Percentiles rank a stretch among this genome's conserved stretches.
These are phyloP conservation scores for Desmodus rotundus DNA, from an alignment of 2,113 vertebrate species.

Conservation along the genomic window DNA sequence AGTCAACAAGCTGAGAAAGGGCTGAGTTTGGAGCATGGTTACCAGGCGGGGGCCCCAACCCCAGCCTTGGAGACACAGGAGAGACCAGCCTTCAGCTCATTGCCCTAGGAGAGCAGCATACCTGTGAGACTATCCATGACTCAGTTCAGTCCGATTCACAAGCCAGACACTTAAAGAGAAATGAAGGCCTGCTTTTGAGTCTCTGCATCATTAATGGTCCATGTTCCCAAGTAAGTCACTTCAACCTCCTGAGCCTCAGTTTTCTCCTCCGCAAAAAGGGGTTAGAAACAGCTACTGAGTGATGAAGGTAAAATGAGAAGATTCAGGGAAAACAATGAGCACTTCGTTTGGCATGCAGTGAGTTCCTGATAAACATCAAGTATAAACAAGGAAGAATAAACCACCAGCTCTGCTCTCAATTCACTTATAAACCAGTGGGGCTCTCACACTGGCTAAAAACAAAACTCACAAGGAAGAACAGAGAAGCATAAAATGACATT, in stretches of 20 bases:
- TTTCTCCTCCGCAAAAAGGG: neutral
- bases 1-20: neutral
- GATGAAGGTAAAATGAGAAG: neutral
- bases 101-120: neutral
- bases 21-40: neutral
- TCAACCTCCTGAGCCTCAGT: neutral
- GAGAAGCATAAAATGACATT: neutral
- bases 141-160: neutral
- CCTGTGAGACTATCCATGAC: neutral
- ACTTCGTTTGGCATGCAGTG: rapidly evolving
- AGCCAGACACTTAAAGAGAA: neutral
- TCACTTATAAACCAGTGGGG: neutral
- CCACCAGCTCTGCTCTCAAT: neutral
- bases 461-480: neutral
- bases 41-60: neutral
- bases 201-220: neutral
- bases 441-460: neutral
- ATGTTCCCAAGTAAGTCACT: neutral
- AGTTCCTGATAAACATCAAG: neutral
- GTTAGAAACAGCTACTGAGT: neutral
- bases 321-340: neutral
- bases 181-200: neutral
- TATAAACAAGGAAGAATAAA: neutral
- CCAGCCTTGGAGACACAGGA: neutral
- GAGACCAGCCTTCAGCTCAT: neutral